A percentile compares a stretch with the other conserved stretches of the same genome.
Conservation (phyloP, 2,113 vertebrate genomes). For the Nesospiza acunhae region DNA sequence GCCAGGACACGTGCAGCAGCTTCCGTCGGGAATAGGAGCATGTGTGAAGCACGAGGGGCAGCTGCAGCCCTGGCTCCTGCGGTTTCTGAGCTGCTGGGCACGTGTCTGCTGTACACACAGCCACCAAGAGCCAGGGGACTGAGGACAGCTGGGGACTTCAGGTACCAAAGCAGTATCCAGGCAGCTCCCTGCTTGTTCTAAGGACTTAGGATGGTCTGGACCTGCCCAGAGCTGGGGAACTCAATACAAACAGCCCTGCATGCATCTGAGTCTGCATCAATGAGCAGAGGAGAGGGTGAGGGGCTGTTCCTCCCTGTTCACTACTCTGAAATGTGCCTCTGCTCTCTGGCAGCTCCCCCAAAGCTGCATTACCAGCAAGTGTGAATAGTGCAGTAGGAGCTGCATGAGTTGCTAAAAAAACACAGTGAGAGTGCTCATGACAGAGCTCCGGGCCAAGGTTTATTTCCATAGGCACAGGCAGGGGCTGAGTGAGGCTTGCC, state of each 20-base stretch:
- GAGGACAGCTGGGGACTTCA: not conserved
- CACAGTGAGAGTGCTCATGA: not conserved
- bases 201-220: not conserved
- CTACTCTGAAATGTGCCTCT: not conserved
- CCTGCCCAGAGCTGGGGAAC: not conserved
- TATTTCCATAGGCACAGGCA: not conserved
- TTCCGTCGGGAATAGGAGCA: not conserved
- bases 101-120: not conserved
- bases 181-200: not conserved
- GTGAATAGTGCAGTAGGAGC: not conserved
- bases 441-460: rapidly evolving
- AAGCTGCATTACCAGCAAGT: not conserved
- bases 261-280: not conserved
- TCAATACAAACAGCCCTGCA: not conserved
- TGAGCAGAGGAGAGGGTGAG: rapidly evolving
- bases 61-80: not conserved
- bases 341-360: not conserved
- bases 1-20: not conserved
- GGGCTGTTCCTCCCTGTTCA: not conserved
- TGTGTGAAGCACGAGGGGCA: not conserved
- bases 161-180: not conserved
- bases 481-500: not conserved
- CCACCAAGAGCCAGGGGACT: not conserved
- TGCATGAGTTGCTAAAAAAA: not conserved
- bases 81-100: not conserved